Evolutionary conservation across 2,888 invertebrate species (phyloP).

Genomic region (Sericinus montela): DNA sequence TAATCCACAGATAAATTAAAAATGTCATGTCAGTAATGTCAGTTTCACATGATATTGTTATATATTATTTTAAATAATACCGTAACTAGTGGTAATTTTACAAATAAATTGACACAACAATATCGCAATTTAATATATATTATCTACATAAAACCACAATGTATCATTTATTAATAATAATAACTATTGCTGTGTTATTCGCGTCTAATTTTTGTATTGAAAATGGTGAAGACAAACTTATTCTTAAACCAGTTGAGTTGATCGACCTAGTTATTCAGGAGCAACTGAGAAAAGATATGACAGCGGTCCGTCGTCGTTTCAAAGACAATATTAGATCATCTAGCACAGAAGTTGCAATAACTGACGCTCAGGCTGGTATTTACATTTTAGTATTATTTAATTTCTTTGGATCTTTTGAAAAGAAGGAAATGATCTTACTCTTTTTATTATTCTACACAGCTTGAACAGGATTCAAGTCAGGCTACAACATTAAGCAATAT

Average conservation of each 20-base stretch:
- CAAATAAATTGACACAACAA: neutral
- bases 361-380: neutral
- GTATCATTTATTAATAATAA: conserved; percentile 8
- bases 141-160: conserved; percentile 1
- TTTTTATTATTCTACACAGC: too few relatives aligned
- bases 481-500: too few relatives aligned
- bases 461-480: too few relatives aligned
- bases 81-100: too few relatives aligned
- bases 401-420: too few relatives aligned
- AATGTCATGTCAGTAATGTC: too few relatives aligned
- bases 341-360: neutral
- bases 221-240: conserved; percentile 35
- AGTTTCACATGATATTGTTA: too few relatives aligned
- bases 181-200: neutral
- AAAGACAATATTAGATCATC: conserved; percentile 10
- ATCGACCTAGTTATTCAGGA: conserved; percentile 44
- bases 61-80: too few relatives aligned
- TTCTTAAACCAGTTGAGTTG: conserved; percentile 40
- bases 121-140: neutral
- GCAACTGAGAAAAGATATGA: conserved; percentile 23
- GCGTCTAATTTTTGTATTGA: conserved; percentile 6
- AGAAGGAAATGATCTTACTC: too few relatives aligned
- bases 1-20: too few relatives aligned
- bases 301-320: conserved; percentile 7
- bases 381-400: too few relatives aligned